These are phyloP conservation scores for Micronycteris hirsuta DNA, from an alignment of 2,113 vertebrate species.

Conservation along the genomic window DNA sequence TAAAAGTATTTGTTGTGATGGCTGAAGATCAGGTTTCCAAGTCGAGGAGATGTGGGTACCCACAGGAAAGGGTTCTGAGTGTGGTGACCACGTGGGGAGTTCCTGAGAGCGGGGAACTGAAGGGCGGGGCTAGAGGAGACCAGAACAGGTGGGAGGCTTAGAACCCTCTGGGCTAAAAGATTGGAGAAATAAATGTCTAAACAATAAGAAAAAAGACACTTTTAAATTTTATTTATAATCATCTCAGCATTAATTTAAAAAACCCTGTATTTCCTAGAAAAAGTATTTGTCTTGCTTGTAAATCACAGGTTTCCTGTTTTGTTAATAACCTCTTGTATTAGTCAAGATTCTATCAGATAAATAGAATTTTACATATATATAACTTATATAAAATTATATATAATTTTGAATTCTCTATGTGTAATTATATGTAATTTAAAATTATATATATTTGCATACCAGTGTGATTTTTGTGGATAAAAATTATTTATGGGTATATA, in stretches of 20 bases:
- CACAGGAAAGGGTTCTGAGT: neutral
- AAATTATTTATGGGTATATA: neutral
- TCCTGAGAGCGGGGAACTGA: neutral
- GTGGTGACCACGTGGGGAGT: neutral
- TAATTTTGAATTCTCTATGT: neutral
- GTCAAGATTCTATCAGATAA: neutral
- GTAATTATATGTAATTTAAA: neutral
- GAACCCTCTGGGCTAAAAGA: neutral
- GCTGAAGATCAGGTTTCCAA: neutral
- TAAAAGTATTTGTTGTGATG: neutral
- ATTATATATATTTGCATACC: neutral
- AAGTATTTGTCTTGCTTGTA: neutral
- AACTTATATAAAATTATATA: neutral
- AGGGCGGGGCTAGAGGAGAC: neutral
- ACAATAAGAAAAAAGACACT: neutral
- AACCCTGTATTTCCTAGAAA: neutral
- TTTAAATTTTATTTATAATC: neutral
- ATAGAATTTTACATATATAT: neutral
- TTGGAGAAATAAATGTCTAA: neutral
- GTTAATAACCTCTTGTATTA: neutral
- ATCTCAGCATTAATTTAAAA: neutral
- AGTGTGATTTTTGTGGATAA: neutral
- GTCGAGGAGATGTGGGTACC: neutral
- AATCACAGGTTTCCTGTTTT: neutral
- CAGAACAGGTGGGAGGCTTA: neutral